Evolutionary conservation across 1,140 invertebrate genomes (phyloP), one percentile per base, ranked within the genome.

Genomic region (Drosophila bifasciata): DNA sequence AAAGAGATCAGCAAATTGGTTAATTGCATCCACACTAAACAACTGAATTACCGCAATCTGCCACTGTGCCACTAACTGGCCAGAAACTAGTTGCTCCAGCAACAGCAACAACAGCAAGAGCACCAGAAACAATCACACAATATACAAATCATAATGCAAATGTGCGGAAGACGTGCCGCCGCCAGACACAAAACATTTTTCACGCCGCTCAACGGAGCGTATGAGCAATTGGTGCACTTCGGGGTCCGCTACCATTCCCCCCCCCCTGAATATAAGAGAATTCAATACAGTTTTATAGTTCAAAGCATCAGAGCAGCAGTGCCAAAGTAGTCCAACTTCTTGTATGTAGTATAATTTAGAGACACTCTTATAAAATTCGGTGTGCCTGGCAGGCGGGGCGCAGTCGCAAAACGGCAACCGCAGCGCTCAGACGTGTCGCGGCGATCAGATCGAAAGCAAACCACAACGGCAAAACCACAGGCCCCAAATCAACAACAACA

Each of bases 291-390:
- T 36, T 69, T 17, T 73, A 52, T 46, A 52, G 43, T 16, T 55
- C 39, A 46, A 45, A 46, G 23, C 52, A 13, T 43, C 25, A 55
- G 43, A 49, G 36, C 57, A 49, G 36, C 57, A 49, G 50, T 21
- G 52, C 28, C 28, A 9, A 8, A 28, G 28, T 3, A 52, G 8
- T 45, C 48, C 50, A 13, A 36, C 8, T 41, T 40, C 45, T 43
- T 49, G 44, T 68, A 55, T 44, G 57, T 43, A 46, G 44, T 68
- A 55, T 44, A 53, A 53, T 60, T 57, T 52, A 48, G 43, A 69
- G 46, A 36, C 45, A 70, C 83, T 86, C 83, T 86, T 83, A 86
- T 86, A 86, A 86, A 86, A 63, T 86, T 83, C 69, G 75, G 53
- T 89, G 78, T 51, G 78, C 43, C 45, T 71, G 74, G 58, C 78